These are phyloP conservation scores for Drosophila kurseongensis DNA, from an alignment of 1,140 invertebrate genomes.

Conservation along the genomic window DNA sequence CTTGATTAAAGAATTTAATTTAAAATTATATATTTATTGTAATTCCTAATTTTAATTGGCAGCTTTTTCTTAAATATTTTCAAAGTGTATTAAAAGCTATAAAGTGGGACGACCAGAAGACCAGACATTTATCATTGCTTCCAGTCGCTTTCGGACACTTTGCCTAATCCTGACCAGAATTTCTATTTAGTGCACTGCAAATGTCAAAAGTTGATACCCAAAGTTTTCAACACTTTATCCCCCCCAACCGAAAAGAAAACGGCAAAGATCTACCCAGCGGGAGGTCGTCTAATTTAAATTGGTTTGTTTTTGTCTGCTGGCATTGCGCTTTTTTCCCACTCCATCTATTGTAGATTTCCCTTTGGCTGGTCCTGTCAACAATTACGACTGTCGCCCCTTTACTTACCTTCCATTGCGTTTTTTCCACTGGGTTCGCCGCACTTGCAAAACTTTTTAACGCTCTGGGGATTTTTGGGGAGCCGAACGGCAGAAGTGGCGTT, in stretches of 20 bases:
- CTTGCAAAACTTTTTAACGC: slow-evolving; percentile 73
- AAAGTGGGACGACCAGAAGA: slow-evolving; percentile 21
- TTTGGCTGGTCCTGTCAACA: slow-evolving; percentile 58
- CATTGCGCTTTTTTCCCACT: slow-evolving; percentile 74
- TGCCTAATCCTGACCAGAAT: slow-evolving; percentile 32
- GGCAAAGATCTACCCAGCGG: slow-evolving; percentile 15
- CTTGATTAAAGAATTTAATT: too few species aligned
- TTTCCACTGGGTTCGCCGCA: slow-evolving; percentile 26
- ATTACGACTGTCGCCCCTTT: slow-evolving; percentile 61
- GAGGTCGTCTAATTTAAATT: slow-evolving; percentile 77
- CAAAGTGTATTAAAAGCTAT: background rate
- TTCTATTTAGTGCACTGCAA: slow-evolving; percentile 78
- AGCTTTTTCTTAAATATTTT: background rate
- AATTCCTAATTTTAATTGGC: too few species aligned
- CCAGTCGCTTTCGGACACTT: slow-evolving; percentile 3
- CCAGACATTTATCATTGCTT: slow-evolving; percentile 73
- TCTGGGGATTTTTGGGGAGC: slow-evolving; percentile 67
- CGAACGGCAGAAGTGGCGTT: slow-evolving; percentile 11
- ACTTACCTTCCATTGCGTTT: slow-evolving; percentile 33
- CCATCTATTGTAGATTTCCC: slow-evolving; percentile 13
- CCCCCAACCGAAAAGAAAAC: slow-evolving; percentile 16
- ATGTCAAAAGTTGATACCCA: slow-evolving; percentile 74
- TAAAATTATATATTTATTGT: too few species aligned
- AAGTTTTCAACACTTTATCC: slow-evolving; percentile 70
- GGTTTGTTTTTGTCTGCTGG: slow-evolving; percentile 80